phyloP scores from a whole-genome alignment of 2,797 vertebrate species.

The Margarornis squamiger region DNA sequence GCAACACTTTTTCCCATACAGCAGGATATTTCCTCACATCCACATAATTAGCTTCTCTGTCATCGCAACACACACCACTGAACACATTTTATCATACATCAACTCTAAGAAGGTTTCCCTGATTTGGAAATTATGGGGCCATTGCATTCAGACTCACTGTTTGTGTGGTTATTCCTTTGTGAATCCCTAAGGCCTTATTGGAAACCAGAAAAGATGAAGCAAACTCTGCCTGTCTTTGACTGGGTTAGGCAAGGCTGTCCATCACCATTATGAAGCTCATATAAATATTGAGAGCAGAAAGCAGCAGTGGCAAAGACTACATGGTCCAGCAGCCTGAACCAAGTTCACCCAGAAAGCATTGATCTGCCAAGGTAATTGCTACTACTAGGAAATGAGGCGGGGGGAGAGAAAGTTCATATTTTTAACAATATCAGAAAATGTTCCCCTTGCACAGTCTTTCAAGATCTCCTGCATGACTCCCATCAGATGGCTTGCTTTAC shows the following conservation, averaged over 20 bases:
- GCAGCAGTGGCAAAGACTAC: neutral
- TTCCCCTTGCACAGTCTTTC: neutral
- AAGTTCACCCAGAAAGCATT: neutral
- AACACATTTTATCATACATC: neutral
- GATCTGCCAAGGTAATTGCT: neutral
- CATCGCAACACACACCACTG: neutral
- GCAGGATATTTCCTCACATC: neutral
- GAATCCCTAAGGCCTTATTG: neutral
- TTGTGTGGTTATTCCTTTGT: neutral
- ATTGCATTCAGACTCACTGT: neutral
- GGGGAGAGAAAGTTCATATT: fast-evolving
- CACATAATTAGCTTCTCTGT: neutral
- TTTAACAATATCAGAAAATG: neutral
- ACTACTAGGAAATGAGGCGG: neutral
- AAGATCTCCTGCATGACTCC: neutral
- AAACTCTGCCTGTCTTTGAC: neutral
- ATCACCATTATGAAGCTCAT: neutral
- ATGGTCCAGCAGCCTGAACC: neutral
- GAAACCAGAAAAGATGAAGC: neutral
- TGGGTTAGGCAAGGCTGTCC: neutral
- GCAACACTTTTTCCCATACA: neutral
- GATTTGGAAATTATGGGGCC: neutral
- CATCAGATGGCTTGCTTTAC: neutral
- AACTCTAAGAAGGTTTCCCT: neutral
- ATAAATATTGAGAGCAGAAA: neutral